Percentiles rank a stretch among this genome's conserved stretches.
phyloP scores from a whole-genome alignment of 2,797 vertebrate genomes.

The Eospalax fontanierii region DNA sequence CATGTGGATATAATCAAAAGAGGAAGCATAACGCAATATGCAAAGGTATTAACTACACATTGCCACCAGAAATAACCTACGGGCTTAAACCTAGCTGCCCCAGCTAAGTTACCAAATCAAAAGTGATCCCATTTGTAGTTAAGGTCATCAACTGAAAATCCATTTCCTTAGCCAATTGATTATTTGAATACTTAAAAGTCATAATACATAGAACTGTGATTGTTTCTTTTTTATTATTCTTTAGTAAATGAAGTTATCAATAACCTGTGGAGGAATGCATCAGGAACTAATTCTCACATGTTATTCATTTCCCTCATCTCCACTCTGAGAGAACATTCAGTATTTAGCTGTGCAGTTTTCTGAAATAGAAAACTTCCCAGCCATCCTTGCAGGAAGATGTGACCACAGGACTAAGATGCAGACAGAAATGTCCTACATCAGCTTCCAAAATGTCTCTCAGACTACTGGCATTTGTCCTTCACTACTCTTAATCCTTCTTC shows the following conservation, averaged over 20 bases:
- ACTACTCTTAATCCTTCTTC: constrained; percentile 18
- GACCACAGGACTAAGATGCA: background rate
- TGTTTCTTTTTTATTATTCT: constrained; percentile 39
- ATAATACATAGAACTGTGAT: constrained; percentile 26
- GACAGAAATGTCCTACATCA: background rate
- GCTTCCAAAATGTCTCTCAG: constrained; percentile 28
- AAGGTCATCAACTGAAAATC: background rate
- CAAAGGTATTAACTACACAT: constrained; percentile 5
- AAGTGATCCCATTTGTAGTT: background rate
- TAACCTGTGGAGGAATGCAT: background rate
- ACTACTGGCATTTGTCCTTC: background rate
- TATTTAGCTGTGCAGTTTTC: constrained; percentile 28
- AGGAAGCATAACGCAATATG: background rate
- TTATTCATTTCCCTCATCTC: background rate
- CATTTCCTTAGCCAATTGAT: background rate
- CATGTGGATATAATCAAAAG: background rate
- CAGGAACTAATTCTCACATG: constrained; percentile 8
- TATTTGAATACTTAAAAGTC: constrained; percentile 45
- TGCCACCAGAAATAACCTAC: constrained; percentile 24
- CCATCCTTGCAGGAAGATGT: background rate
- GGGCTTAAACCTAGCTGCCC: background rate
- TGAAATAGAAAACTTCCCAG: constrained; percentile 23
- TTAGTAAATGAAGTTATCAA: background rate
- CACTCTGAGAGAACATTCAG: background rate
- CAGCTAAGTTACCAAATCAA: background rate